Evolutionary conservation across 2,888 invertebrate species (phyloP).

Genomic region (Sabatieria punctata): DNA sequence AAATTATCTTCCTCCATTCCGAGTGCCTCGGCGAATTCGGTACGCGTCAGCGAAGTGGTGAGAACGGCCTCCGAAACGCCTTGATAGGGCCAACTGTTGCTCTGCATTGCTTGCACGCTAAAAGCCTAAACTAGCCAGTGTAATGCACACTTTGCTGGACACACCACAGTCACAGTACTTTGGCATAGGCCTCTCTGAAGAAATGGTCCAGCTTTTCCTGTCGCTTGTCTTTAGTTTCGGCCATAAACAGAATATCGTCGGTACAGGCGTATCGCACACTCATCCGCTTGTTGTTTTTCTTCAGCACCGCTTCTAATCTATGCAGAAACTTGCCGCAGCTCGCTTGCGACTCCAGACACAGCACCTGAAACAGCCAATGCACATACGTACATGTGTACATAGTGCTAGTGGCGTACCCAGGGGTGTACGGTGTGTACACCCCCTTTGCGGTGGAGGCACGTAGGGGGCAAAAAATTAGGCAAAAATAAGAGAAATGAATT

Average conservation of each 20-base stretch:
- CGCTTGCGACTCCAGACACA: slow-evolving; percentile 4
- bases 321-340: slow-evolving; percentile 15
- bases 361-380: background rate
- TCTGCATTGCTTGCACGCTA: too few species aligned
- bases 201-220: slow-evolving; percentile 79
- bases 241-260: slow-evolving; percentile 17
- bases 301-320: slow-evolving; percentile 10
- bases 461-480: too few species aligned
- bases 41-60: slow-evolving; percentile 53
- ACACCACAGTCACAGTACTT: too few species aligned
- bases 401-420: too few species aligned
- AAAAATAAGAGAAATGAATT: too few species aligned
- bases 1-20: slow-evolving; percentile 88
- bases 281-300: background rate
- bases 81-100: background rate
- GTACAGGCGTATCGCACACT: slow-evolving; percentile 3
- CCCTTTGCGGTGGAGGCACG: too few species aligned
- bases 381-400: too few species aligned
- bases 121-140: too few species aligned
- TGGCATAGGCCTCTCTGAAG: slow-evolving; percentile 82
- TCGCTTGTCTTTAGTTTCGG: slow-evolving; percentile 73
- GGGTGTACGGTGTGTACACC: too few species aligned
- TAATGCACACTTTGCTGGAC: too few species aligned
- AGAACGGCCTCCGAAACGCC: slow-evolving; percentile 5
- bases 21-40: slow-evolving; percentile 80